Base-by-base conservation (phyloP, 2,888 invertebrate genomes). In the Lasius fuliginosus region DNA sequence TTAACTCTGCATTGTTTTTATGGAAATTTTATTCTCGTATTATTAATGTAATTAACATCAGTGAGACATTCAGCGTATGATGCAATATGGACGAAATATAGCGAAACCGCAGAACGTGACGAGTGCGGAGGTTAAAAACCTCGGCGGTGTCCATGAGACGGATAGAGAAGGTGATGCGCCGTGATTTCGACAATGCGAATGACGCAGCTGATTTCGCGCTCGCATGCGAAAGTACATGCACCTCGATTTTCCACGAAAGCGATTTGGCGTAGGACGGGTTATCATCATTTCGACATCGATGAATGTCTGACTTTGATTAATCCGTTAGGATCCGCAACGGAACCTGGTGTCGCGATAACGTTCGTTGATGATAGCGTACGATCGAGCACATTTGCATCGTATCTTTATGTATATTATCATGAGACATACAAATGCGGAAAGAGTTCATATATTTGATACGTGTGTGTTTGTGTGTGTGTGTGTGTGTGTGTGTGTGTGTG, bases 291-390 rank as follows among this genome's bases (percentile, higher is more conserved):
- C 79, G 79, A 73, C 74, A 79, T 79, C 79, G 79, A 79, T 33
- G 74, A 73, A 73, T 62, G 60, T 79, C 69, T 65, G 83, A 82
- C 36, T 79, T 62, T 68, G 81, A 81, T 83, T 69, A 83, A 83
- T 83, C 68, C 68, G 81, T 83, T 69, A 79, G 67, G 23, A 69
- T 69, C 23, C 68, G 30, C 81, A 42, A 69, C 49, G 69, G 81
- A 83, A 46, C 30, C 23, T 27, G 60, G 33, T 71, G 42, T 60
- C 46, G 74, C 74, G 79, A 79, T 79, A 79, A 79, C 79, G 36
- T 36, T 12, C 27, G 58, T 73, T 74, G 79, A 79, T 73, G 60
- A 79, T 74, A 18, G 4, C 60, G 42, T 79, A 49, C 76, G 33
- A 69, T 79, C 73, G 60, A 33, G 49, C 58, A 8, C 49, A 74